These are phyloP conservation scores for Patiria miniata DNA, from an alignment of 35 echinoderm and acorn worm genomes.

Conservation along the genomic window DNA sequence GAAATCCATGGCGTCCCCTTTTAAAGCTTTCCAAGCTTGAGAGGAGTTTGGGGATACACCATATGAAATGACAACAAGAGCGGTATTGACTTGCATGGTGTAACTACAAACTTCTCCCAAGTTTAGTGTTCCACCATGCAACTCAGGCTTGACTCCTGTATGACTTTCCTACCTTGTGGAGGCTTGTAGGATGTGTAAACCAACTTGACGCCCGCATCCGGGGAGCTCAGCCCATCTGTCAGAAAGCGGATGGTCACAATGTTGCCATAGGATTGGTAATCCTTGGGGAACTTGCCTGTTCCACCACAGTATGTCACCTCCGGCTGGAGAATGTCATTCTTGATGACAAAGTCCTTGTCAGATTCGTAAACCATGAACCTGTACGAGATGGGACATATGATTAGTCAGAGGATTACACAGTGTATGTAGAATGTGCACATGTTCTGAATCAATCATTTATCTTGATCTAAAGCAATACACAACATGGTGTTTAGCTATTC, in stretches of 20 bases:
- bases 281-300: constrained; percentile 80
- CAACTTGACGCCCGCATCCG: constrained; percentile 83
- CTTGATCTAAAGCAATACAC: too few relatives aligned
- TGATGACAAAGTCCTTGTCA: constrained; percentile 44
- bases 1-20: too few relatives aligned
- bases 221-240: constrained; percentile 51
- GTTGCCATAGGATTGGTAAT: constrained; percentile 80
- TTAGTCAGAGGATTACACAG: neutral
- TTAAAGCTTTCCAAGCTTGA: too few relatives aligned
- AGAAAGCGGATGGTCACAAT: constrained; percentile 75
- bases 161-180: constrained; percentile 58
- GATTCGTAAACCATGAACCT: constrained; percentile 80
- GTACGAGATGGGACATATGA: neutral
- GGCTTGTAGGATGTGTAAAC: constrained; percentile 72
- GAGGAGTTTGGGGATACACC: too few relatives aligned
- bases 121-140: too few relatives aligned
- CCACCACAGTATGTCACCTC: constrained; percentile 83
- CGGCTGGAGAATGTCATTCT: constrained; percentile 59
- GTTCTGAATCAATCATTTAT: too few relatives aligned
- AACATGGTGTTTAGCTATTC: too few relatives aligned
- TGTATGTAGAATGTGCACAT: too few relatives aligned
- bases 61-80: too few relatives aligned
- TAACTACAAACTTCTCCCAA: too few relatives aligned
- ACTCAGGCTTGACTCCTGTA: too few relatives aligned
- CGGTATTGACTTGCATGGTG: too few relatives aligned